Evolutionary conservation across 1,140 invertebrate genomes (phyloP).

Genomic region (Brachionus rubens): DNA sequence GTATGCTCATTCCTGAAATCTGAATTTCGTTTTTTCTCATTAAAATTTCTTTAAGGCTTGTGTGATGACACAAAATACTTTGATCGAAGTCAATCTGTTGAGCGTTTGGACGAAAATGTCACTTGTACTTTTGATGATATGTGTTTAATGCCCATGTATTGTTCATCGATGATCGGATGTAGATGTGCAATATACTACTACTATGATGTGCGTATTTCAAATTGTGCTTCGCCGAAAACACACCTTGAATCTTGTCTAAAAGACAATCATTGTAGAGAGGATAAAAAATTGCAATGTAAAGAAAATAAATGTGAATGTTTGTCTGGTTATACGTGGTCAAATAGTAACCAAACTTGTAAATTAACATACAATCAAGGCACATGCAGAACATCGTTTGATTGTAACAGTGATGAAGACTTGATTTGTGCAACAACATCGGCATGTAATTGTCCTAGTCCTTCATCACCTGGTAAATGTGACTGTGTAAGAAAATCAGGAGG

Average conservation of each 20-base stretch:
- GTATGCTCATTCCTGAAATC: background rate
- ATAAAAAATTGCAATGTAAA: background rate
- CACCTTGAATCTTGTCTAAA: background rate
- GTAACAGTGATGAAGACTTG: background rate
- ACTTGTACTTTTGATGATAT: background rate
- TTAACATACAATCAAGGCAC: background rate
- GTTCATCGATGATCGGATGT: background rate
- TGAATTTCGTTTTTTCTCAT: background rate
- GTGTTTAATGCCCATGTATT: background rate
- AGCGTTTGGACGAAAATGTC: background rate
- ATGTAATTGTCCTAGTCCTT: slow-evolving; percentile 3
- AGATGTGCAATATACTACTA: background rate
- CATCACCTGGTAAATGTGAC: background rate
- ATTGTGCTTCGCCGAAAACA: background rate
- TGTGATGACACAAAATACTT: background rate
- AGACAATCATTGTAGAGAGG: slow-evolving; percentile 1
- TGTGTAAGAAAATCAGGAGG: background rate
- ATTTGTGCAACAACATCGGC: background rate
- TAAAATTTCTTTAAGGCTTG: background rate
- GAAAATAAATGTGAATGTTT: background rate
- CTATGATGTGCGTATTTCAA: background rate
- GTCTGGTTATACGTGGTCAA: background rate
- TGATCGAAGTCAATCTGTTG: background rate
- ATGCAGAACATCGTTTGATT: background rate
- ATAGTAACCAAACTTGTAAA: background rate